Percentiles rank a stretch among this genome's conserved stretches.
These are phyloP conservation scores for Orthonychiurus folsomi DNA, from an alignment of 2,888 invertebrate species.

Conservation along the genomic window DNA sequence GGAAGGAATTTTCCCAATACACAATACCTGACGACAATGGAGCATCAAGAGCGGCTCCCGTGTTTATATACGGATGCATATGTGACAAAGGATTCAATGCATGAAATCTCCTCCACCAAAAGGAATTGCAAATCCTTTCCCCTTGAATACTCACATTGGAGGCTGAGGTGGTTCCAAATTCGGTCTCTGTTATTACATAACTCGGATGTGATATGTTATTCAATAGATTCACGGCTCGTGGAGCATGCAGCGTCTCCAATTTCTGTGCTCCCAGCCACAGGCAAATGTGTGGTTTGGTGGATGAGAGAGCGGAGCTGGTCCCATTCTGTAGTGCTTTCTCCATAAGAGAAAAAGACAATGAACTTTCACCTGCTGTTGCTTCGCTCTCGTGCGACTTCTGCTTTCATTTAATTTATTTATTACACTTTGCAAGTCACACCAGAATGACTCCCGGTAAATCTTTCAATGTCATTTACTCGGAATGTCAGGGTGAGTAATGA, in stretches of 20 bases:
- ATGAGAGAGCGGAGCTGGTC: no score
- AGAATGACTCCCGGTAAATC: slow-evolving; percentile 8
- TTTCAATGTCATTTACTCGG: slow-evolving; percentile 13
- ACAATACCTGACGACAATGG: neutral
- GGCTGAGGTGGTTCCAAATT: neutral
- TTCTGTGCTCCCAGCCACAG: no score
- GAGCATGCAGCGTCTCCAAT: no score
- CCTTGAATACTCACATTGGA: neutral
- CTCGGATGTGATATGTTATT: neutral
- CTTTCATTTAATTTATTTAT: slow-evolving; percentile 1
- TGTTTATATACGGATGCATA: no score
- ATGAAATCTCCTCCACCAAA: neutral
- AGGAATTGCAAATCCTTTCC: neutral
- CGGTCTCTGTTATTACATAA: neutral
- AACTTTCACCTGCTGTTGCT: neutral
- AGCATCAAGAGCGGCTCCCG: no score
- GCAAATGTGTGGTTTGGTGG: no score
- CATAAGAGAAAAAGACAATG: neutral
- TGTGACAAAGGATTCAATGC: no score
- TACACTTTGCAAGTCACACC: neutral
- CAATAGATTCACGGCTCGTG: neutral
- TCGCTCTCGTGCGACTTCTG: no score
- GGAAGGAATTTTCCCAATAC: neutral
- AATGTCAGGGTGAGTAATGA: slow-evolving; percentile 9
- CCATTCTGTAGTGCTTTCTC: no score